Evolutionary conservation across 2,888 invertebrate genomes (phyloP).

Genomic region (Kuschelorhynchus macadamiae): DNA sequence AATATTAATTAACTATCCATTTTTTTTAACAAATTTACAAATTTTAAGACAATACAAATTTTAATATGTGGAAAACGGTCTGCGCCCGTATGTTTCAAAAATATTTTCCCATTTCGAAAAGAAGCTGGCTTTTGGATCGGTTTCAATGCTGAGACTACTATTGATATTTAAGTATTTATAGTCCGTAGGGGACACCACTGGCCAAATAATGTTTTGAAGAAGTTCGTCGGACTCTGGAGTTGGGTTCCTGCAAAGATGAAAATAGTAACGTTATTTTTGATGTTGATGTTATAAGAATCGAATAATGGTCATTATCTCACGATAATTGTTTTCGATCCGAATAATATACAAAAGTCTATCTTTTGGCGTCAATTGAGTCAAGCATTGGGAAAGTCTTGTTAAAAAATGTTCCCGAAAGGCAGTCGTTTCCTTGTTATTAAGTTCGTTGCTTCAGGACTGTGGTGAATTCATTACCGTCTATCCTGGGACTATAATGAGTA

Average conservation of each 20-base stretch:
- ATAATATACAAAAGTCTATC: no score
- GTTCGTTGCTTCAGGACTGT: no score
- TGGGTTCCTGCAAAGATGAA: constrained; percentile 42
- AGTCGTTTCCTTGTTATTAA: no score
- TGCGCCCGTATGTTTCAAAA: constrained; percentile 40
- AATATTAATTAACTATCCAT: no score
- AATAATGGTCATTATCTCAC: background rate
- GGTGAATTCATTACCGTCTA: background rate
- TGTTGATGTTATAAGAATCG: background rate
- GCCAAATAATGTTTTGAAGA: constrained; percentile 48
- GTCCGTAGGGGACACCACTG: constrained; percentile 28
- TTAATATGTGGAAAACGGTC: constrained; percentile 40
- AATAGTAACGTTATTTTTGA: no score
- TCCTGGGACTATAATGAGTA: no score
- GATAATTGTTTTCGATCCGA: no score
- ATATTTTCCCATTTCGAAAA: constrained; percentile 41
- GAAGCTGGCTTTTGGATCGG: constrained; percentile 25
- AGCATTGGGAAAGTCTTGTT: no score
- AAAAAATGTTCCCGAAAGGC: no score
- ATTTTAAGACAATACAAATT: background rate
- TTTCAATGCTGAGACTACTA: constrained; percentile 31
- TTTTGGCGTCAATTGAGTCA: no score
- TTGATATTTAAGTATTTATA: constrained; percentile 46
- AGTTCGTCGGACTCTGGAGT: constrained; percentile 46
- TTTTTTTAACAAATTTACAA: no score